Evolutionary conservation across 2,888 invertebrate species (phyloP).

Genomic region (Flexamia atlantica): DNA sequence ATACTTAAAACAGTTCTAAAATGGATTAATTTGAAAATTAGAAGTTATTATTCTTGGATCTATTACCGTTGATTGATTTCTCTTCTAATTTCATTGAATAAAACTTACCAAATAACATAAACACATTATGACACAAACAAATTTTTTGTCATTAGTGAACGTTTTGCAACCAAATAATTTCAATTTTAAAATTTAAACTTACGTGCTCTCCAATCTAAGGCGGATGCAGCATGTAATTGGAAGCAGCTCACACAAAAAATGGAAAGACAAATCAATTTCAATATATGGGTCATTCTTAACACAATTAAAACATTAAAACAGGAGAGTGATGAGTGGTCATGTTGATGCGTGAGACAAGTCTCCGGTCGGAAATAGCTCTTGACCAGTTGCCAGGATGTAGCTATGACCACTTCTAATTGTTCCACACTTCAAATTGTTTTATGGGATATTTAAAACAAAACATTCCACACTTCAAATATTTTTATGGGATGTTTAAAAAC

Average conservation of each 20-base stretch:
- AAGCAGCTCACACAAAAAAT: background rate
- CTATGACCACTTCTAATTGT: constrained; percentile 11
- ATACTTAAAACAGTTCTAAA: too few species aligned
- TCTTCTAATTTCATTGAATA: too few species aligned
- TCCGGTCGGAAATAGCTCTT: constrained; percentile 26
- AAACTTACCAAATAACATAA: too few species aligned
- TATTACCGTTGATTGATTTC: too few species aligned
- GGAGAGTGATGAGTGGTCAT: constrained; percentile 21
- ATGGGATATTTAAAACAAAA: background rate
- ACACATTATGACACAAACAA: too few species aligned
- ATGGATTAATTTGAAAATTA: too few species aligned
- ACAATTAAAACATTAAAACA: constrained; percentile 31
- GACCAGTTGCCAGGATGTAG: background rate
- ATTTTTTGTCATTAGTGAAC: too few species aligned
- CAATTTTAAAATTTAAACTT: background rate
- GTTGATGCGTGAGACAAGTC: background rate
- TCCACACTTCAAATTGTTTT: background rate
- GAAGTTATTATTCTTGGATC: too few species aligned
- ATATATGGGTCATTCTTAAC: background rate
- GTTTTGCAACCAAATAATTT: too few species aligned
- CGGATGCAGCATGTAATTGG: background rate
- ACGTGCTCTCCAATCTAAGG: constrained; percentile 26
- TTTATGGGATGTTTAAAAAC: background rate
- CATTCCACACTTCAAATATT: background rate
- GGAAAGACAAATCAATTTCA: constrained; percentile 2